phyloP scores from a whole-genome alignment of 1,140 invertebrate species.

The Cotesia vestalis region DNA sequence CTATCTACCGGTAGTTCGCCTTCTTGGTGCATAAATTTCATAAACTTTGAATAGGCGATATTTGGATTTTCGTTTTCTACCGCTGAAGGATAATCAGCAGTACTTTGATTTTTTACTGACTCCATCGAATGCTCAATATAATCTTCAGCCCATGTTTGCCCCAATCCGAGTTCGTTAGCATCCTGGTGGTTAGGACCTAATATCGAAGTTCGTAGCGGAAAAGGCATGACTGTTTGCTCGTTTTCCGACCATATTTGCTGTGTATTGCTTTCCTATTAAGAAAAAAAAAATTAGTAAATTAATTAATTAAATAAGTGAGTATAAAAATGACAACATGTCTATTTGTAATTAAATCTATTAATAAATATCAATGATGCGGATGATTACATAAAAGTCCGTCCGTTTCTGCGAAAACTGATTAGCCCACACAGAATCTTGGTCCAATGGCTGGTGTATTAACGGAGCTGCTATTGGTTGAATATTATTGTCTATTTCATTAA shows the following conservation, averaged over 20 bases:
- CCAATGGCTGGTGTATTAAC: constrained; percentile 65
- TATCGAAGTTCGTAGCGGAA: background rate
- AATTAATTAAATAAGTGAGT: background rate
- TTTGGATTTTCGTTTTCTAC: constrained; percentile 73
- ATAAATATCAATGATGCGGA: constrained; percentile 20
- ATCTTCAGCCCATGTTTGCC: constrained; percentile 70
- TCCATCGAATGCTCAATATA: constrained; percentile 69
- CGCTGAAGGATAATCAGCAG: constrained; percentile 56
- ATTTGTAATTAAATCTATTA: background rate
- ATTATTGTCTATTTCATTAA: constrained; percentile 74
- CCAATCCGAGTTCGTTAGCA: constrained; percentile 62
- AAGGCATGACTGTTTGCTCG: too few species aligned
- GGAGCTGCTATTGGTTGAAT: constrained; percentile 65
- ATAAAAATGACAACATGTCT: constrained; percentile 2
- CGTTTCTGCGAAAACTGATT: constrained; percentile 69
- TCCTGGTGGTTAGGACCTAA: constrained; percentile 41
- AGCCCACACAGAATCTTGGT: constrained; percentile 67
- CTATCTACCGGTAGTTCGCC: constrained; percentile 69
- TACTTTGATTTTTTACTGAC: constrained; percentile 40
- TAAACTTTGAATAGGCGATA: constrained; percentile 81
- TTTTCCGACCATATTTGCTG: constrained; percentile 57
- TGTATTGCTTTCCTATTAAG: constrained; percentile 54
- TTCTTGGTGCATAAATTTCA: constrained; percentile 86
- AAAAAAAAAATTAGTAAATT: background rate
- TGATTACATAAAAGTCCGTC: constrained; percentile 67